Base-by-base conservation (phyloP, 2,113 vertebrate genomes). In the Recurvirostra avosetta region DNA sequence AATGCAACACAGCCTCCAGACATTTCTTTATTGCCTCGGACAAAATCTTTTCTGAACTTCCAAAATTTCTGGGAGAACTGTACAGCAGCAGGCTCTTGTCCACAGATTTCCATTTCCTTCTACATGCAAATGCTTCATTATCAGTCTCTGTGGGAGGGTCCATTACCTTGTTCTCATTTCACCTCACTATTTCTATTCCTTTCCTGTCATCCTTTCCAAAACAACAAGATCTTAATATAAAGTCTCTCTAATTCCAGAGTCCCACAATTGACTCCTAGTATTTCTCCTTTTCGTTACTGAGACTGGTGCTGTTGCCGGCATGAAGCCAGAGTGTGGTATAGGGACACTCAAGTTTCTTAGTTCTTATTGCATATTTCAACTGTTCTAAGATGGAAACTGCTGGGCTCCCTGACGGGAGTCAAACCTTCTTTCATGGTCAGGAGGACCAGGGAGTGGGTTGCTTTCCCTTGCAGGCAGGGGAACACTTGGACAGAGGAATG, bases 41-140 rank as follows among this genome's bases (percentile, higher is more conserved):
- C 55, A 94, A 96, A 88, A 90, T 77, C 21, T 92, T 79, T 65
- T 90, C 68, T 77, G n/a, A 86, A 67, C n/a, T 88, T 93, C 52
- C 76, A 92, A 74, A 81, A 89, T 74, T 78, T 89, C 76, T 81
- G 50, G 36, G 50, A 90, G 68, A 91, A 86, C 38, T 62, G 20
- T 87, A 81, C 23, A 78, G 68, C 68, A 80, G 59, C 15, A 95
- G 72, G 52, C 43, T 88, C 79, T 73, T 80, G 59, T 85, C 67
- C 75, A 93, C 38, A 77, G n/a, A 88, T 63, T 92, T 77, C 65
- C 23, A 90, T 65, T 88, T 96, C 74, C 75, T 93, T 78, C 58
- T 27, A 82, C 68, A 52, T 43, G 76, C 43, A 90, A 82, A 82
- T 19, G 18, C 21, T 87, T 41, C 30, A 15, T 70, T 94, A 79